Evolutionary conservation across 1,140 invertebrate genomes (phyloP).

Genomic region (Drosophila ironensis): DNA sequence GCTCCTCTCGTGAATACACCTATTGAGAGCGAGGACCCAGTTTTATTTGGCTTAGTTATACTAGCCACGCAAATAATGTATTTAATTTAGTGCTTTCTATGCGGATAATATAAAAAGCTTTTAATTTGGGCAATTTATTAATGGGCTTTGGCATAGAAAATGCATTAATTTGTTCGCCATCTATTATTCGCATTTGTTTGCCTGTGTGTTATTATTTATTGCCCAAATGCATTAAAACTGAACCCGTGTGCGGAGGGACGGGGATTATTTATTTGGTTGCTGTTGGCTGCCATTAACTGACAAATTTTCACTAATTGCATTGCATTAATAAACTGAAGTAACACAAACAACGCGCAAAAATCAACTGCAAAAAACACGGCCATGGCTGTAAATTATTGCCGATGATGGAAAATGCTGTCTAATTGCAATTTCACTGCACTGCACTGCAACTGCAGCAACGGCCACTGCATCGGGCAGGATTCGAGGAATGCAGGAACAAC

Average conservation of each 20-base stretch:
- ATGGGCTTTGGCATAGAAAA: slow-evolving; percentile 60
- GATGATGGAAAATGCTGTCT: slow-evolving; percentile 47
- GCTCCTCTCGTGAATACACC: neutral
- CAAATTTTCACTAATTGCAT: slow-evolving; percentile 77
- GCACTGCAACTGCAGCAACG: slow-evolving; percentile 17
- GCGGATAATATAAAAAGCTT: slow-evolving; percentile 45
- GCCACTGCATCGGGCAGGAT: slow-evolving; percentile 1
- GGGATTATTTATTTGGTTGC: slow-evolving; percentile 69
- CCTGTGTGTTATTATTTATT: slow-evolving; percentile 59
- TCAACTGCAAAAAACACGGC: slow-evolving; percentile 24
- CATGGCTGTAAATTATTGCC: slow-evolving; percentile 15
- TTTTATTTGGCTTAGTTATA: slow-evolving; percentile 31
- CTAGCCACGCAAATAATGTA: slow-evolving; percentile 17
- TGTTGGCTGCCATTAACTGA: slow-evolving; percentile 72
- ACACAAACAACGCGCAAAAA: slow-evolving; percentile 21
- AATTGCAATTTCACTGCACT: too few relatives aligned
- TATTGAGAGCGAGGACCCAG: neutral
- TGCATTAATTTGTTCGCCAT: slow-evolving; percentile 60
- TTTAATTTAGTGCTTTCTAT: slow-evolving; percentile 30
- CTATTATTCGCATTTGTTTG: slow-evolving; percentile 6
- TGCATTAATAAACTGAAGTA: slow-evolving; percentile 71
- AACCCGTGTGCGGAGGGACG: neutral
- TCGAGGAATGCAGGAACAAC: slow-evolving; percentile 41
- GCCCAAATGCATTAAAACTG: slow-evolving; percentile 73
- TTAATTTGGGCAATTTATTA: slow-evolving; percentile 73